Percentiles rank a stretch among this genome's conserved stretches.
These are phyloP conservation scores for Cabera pusaria DNA, from an alignment of 2,888 invertebrate genomes.

Conservation along the genomic window DNA sequence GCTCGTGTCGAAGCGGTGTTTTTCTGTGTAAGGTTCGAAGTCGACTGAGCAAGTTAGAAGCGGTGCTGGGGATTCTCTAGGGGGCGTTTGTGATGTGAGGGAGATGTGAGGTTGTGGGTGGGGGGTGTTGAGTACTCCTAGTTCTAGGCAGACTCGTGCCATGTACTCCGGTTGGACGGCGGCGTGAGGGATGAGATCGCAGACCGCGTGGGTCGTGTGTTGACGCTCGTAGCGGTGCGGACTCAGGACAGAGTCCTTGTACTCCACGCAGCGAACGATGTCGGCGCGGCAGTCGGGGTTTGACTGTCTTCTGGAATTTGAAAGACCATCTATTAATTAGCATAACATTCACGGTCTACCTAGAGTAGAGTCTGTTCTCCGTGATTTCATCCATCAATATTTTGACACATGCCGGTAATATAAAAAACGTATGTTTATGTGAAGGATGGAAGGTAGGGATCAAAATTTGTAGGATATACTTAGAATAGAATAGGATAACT, in stretches of 20 bases:
- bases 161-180: conserved; percentile 51
- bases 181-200: conserved; percentile 67
- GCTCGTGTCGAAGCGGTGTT: conserved; percentile 51
- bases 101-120: conserved; percentile 24
- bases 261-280: conserved; percentile 76
- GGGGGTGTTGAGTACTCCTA: conserved; percentile 63
- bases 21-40: conserved; percentile 61
- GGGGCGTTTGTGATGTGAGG: too few relatives aligned
- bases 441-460: too few relatives aligned
- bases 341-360: too few relatives aligned
- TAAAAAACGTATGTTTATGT: too few relatives aligned
- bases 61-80: conserved; percentile 45
- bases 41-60: conserved; percentile 61
- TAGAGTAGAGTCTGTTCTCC: too few relatives aligned
- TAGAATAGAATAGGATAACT: too few relatives aligned
- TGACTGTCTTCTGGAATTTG: conserved; percentile 48
- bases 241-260: conserved; percentile 55
- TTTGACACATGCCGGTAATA: too few relatives aligned
- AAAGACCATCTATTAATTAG: too few relatives aligned
- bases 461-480: too few relatives aligned
- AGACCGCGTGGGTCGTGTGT: conserved; percentile 54
- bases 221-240: conserved; percentile 50
- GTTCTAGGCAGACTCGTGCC: conserved; percentile 82
- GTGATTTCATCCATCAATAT: too few relatives aligned
- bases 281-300: conserved; percentile 70